A percentile compares a stretch with the other conserved stretches of the same genome.
Evolutionary conservation across 2,888 invertebrate species (phyloP).

Genomic region (Lepetodrilus schrolli): DNA sequence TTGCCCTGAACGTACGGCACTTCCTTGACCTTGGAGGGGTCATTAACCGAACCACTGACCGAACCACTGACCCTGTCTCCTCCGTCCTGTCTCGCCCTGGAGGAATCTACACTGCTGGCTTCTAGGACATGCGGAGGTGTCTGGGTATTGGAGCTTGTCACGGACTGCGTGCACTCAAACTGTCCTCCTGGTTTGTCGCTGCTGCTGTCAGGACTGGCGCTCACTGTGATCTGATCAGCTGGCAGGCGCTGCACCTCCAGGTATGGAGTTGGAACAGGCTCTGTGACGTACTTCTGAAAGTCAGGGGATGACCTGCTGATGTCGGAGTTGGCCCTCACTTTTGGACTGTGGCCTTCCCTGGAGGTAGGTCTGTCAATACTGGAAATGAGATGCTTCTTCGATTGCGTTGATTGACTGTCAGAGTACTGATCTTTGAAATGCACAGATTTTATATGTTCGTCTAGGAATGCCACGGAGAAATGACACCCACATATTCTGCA

Average conservation of each 20-base stretch:
- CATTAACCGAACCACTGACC: background rate
- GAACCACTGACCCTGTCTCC: background rate
- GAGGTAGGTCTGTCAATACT: background rate
- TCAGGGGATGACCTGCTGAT: background rate
- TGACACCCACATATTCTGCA: slow-evolving; percentile 45
- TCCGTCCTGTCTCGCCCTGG: background rate
- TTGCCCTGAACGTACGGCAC: background rate
- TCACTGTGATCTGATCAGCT: slow-evolving; percentile 57
- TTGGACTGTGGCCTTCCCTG: background rate
- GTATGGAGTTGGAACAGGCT: background rate
- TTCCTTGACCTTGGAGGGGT: background rate
- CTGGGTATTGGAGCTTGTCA: slow-evolving; percentile 10
- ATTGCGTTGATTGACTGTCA: background rate
- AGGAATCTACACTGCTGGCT: background rate
- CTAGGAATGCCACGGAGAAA: slow-evolving; percentile 34
- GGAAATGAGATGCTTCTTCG: background rate
- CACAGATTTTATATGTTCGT: slow-evolving; percentile 36
- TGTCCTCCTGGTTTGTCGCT: slow-evolving; percentile 45
- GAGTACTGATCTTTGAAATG: slow-evolving; percentile 29
- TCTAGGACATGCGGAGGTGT: background rate
- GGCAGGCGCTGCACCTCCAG: slow-evolving; percentile 40
- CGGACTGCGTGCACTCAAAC: background rate
- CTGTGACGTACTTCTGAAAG: background rate
- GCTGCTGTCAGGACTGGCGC: slow-evolving; percentile 64
- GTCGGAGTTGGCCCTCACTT: background rate